Conservation (phyloP, 2,797 vertebrate genomes). For the Notolepis coatsorum region DNA sequence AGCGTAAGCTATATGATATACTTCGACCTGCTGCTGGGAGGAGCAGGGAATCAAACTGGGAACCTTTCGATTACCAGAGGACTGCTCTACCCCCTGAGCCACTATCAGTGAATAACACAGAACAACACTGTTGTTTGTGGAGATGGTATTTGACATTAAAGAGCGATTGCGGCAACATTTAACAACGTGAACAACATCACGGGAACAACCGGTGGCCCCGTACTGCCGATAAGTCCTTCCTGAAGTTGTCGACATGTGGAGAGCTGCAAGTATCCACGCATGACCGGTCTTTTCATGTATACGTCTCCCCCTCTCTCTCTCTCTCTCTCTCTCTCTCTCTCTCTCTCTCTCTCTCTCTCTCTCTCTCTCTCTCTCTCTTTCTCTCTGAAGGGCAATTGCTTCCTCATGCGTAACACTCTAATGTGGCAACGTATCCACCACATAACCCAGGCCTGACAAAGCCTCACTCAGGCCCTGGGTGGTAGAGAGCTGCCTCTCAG, state of each 20-base stretch:
- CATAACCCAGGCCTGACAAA: slow-evolving; percentile 21
- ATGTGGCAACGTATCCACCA: slow-evolving; percentile 49
- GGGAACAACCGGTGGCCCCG: slow-evolving; percentile 54
- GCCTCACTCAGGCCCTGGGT: slow-evolving; percentile 16
- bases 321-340: too few species aligned
- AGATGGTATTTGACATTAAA: slow-evolving; percentile 60
- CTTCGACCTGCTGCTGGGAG: too few species aligned
- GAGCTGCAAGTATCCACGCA: slow-evolving; percentile 15
- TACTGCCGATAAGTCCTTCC: slow-evolving; percentile 52
- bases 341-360: too few species aligned
- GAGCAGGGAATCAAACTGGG: too few species aligned
- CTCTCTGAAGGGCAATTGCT: slow-evolving; percentile 33
- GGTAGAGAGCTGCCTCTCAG: slow-evolving; percentile 35
- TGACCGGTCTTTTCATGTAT: slow-evolving; percentile 38
- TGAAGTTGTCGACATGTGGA: slow-evolving; percentile 31
- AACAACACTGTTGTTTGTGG: slow-evolving; percentile 32
- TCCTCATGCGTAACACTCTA: slow-evolving; percentile 45
- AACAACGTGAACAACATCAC: slow-evolving; percentile 1
- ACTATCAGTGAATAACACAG: too few species aligned
- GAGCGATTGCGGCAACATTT: neutral
- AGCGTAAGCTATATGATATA: too few species aligned
- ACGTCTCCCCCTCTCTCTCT: too few species aligned
- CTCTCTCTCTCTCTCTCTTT: too few species aligned
- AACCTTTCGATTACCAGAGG: too few species aligned
- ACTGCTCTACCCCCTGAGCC: too few species aligned